Evolutionary conservation across 1,140 invertebrate species (phyloP).

Genomic region (Arion vulgaris): DNA sequence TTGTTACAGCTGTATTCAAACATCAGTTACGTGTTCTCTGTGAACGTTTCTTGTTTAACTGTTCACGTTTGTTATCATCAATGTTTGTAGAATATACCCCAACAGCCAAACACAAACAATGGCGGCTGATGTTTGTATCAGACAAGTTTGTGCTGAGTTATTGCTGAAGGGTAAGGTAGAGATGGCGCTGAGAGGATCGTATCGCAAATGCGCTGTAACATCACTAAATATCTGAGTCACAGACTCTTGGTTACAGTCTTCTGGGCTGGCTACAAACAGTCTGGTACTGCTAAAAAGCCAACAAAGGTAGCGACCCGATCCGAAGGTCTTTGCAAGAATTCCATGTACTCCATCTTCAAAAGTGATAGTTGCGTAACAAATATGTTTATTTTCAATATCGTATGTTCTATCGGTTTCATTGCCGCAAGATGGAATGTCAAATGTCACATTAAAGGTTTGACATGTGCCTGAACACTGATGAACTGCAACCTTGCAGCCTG

Average conservation of each 20-base stretch:
- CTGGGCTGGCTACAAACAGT: neutral
- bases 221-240: neutral
- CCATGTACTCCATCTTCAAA: neutral
- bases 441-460: neutral
- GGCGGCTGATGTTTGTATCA: neutral
- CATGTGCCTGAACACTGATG: conserved; percentile 2
- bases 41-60: neutral
- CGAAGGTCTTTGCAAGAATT: neutral
- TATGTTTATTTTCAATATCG: neutral
- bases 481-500: conserved; percentile 7
- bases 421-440: neutral
- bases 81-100: neutral
- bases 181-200: neutral
- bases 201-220: neutral
- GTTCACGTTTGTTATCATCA: neutral
- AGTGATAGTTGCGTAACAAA: neutral
- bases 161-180: neutral
- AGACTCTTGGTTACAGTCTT: conserved; percentile 17
- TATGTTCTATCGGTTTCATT: neutral
- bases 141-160: neutral
- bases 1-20: too few species aligned
- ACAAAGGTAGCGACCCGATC: neutral
- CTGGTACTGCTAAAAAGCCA: conserved; percentile 12
- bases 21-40: too few species aligned
- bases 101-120: neutral